These are phyloP conservation scores for Gymnothorax javanicus DNA, from an alignment of 2,797 vertebrate genomes.

Conservation along the genomic window DNA sequence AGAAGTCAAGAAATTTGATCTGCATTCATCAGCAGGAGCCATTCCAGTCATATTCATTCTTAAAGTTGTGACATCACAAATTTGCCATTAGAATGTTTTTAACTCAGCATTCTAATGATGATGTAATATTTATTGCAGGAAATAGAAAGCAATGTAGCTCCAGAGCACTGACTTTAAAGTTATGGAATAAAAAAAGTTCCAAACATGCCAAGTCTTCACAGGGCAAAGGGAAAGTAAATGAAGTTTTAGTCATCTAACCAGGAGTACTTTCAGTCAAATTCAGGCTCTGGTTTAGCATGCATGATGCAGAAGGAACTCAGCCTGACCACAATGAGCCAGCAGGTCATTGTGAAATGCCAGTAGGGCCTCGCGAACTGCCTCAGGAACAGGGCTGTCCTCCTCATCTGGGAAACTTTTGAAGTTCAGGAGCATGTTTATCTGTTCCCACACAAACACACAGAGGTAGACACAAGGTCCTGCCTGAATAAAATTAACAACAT, in stretches of 20 bases:
- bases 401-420: constrained; percentile 80
- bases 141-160: no score
- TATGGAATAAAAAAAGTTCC: no score
- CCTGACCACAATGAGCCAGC: constrained; percentile 87
- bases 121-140: no score
- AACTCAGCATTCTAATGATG: no score
- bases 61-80: no score
- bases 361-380: constrained; percentile 78
- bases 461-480: background rate
- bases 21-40: background rate
- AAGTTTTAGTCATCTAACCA: background rate
- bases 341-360: constrained; percentile 81
- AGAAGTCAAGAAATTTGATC: background rate
- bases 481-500: background rate
- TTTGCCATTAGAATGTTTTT: no score
- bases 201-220: no score
- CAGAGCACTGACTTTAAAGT: no score
- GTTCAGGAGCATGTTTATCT: constrained; percentile 95
- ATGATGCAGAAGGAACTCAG: constrained; percentile 14
- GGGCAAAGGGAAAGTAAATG: background rate
- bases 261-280: background rate
- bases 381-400: constrained; percentile 82
- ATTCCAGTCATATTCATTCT: background rate
- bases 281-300: background rate
- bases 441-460: background rate